Conservation (phyloP, 2,888 invertebrate species). For the Himalopsyche tibetana region DNA sequence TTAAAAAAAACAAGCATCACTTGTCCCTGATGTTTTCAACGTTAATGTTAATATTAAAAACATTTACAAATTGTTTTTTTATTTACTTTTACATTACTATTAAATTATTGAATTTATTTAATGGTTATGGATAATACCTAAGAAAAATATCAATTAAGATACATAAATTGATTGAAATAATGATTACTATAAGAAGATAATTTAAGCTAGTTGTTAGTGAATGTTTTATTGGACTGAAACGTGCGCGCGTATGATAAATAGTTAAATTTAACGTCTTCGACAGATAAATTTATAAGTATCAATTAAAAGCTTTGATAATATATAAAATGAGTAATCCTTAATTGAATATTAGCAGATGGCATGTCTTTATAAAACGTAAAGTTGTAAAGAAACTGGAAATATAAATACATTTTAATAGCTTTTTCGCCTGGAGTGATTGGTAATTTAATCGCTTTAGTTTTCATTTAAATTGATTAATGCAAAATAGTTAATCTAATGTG, state of each 20-base stretch:
- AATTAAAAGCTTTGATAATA: slow-evolving; percentile 35
- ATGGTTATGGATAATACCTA: too few species aligned
- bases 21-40: too few species aligned
- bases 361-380: background rate
- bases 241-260: background rate
- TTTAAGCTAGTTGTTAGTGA: too few species aligned
- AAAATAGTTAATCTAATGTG: slow-evolving; percentile 4
- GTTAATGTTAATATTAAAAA: too few species aligned
- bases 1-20: too few species aligned
- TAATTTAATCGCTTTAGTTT: slow-evolving; percentile 28
- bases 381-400: background rate
- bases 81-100: too few species aligned
- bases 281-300: slow-evolving; percentile 12
- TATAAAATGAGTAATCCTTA: slow-evolving; percentile 27
- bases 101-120: too few species aligned
- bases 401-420: slow-evolving; percentile 27
- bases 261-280: background rate
- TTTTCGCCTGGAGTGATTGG: slow-evolving; percentile 27
- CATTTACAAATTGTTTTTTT: too few species aligned
- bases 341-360: slow-evolving; percentile 13
- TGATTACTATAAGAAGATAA: too few species aligned
- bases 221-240: too few species aligned
- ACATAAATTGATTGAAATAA: too few species aligned
- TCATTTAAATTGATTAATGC: slow-evolving; percentile 28
- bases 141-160: too few species aligned